A percentile compares a stretch with the other conserved stretches of the same genome.
phyloP scores from a whole-genome alignment of 2,113 vertebrate species.

The Symphodus melops region DNA sequence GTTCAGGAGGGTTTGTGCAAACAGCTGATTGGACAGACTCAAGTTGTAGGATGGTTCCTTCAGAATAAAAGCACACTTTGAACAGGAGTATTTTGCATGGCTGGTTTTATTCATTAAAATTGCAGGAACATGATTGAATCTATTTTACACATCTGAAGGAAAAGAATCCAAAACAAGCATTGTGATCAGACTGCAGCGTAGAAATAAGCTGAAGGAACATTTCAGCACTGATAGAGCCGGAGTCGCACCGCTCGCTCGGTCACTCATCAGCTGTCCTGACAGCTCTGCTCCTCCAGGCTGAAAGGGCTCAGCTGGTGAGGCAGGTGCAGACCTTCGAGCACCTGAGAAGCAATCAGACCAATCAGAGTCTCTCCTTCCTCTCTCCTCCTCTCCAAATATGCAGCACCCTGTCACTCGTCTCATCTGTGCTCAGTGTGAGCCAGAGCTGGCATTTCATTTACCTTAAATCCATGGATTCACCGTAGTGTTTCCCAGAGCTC shows the following conservation, averaged over 20 bases:
- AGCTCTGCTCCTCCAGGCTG: conserved; percentile 5
- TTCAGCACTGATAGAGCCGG: too few relatives aligned
- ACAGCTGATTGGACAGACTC: too few relatives aligned
- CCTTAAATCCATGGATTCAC: too few relatives aligned
- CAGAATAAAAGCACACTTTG: too few relatives aligned
- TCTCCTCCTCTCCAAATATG: too few relatives aligned
- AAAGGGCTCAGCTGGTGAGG: conserved; percentile 21
- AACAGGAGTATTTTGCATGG: too few relatives aligned
- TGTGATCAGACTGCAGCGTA: background rate
- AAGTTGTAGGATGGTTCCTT: too few relatives aligned
- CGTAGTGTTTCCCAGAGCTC: background rate
- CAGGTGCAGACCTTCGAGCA: conserved; percentile 24
- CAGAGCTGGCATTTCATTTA: background rate
- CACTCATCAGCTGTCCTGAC: conserved; percentile 15
- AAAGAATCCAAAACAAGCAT: background rate
- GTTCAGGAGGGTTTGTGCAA: too few relatives aligned
- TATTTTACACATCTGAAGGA: background rate
- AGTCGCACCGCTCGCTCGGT: background rate
- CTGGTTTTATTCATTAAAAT: too few relatives aligned
- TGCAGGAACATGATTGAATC: too few relatives aligned
- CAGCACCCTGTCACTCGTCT: background rate
- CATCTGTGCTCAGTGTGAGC: background rate
- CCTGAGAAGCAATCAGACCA: conserved; percentile 8
- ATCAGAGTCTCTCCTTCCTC: background rate
- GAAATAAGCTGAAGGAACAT: background rate